Evolutionary conservation across 30 jellyfish, hydroid and myxozoan genomes (phyloP).

Genomic region (Mastigias papua): DNA sequence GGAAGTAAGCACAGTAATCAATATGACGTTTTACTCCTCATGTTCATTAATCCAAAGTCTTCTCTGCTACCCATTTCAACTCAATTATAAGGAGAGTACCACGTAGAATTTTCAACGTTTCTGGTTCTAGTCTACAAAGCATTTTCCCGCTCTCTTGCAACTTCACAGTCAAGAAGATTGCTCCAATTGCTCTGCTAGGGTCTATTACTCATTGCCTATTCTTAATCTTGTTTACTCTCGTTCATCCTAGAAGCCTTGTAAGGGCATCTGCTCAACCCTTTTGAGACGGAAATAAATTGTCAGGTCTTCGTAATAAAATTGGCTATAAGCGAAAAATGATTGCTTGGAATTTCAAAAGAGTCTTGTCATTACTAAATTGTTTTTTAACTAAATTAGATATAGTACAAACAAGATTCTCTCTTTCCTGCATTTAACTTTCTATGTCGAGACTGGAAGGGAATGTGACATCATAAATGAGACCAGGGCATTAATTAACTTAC

Average conservation of each 20-base stretch:
- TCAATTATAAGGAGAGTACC: too few species aligned
- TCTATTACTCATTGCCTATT: not conserved
- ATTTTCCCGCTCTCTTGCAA: too few species aligned
- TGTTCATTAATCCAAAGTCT: too few species aligned
- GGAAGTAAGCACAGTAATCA: too few species aligned
- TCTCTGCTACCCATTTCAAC: too few species aligned
- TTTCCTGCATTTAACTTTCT: not conserved
- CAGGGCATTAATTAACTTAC: slow-evolving; percentile 17
- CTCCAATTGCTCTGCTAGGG: too few species aligned
- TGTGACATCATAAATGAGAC: slow-evolving; percentile 15
- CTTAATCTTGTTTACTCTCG: not conserved
- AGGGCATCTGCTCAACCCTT: not conserved
- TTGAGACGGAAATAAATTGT: not conserved
- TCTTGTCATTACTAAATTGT: not conserved
- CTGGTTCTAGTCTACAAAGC: too few species aligned
- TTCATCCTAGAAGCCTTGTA: not conserved
- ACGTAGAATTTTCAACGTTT: too few species aligned
- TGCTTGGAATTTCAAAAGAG: not conserved
- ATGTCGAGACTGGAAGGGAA: slow-evolving; percentile 30
- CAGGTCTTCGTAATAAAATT: not conserved
- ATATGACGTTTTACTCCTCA: too few species aligned
- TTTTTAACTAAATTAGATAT: not conserved
- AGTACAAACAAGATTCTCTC: not conserved
- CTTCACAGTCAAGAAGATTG: too few species aligned
- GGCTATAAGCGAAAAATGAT: not conserved